phyloP scores from a whole-genome alignment of 2,888 invertebrate species.

The Vandiemenella viatica region DNA sequence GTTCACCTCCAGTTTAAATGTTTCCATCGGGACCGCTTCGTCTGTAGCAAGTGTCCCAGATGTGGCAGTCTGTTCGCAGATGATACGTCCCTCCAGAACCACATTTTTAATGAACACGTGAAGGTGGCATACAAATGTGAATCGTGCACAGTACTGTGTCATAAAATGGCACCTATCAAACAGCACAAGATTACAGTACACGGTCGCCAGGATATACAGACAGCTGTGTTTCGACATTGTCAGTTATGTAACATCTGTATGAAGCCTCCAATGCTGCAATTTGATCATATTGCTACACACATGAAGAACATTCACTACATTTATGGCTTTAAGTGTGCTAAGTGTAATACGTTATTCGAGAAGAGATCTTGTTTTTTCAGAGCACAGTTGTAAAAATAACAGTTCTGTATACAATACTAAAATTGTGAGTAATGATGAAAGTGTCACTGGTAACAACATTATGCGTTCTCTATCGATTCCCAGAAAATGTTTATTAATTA shows the following conservation, averaged over 20 bases:
- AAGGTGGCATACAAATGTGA: slow-evolving; percentile 8
- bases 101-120: slow-evolving; percentile 5
- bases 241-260: slow-evolving; percentile 5
- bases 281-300: slow-evolving; percentile 5
- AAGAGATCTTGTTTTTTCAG: slow-evolving; percentile 6
- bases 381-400: slow-evolving; percentile 1
- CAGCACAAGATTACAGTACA: slow-evolving; percentile 7
- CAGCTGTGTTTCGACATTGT: slow-evolving; percentile 6
- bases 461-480: no score
- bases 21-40: slow-evolving; percentile 6
- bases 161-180: not conserved
- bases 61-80: no score
- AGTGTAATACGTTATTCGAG: not conserved
- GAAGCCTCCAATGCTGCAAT: slow-evolving; percentile 4
- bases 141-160: slow-evolving; percentile 8
- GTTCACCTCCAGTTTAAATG: slow-evolving; percentile 6
- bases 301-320: not conserved
- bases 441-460: no score
- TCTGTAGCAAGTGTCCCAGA: not conserved
- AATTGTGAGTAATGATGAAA: no score
- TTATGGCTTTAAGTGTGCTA: slow-evolving; percentile 4
- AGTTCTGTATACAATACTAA: no score
- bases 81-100: no score
- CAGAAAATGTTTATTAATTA: no score
- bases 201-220: not conserved